Evolutionary conservation across 2,113 vertebrate species (phyloP).

Genomic region (Chloropsis hardwickii): DNA sequence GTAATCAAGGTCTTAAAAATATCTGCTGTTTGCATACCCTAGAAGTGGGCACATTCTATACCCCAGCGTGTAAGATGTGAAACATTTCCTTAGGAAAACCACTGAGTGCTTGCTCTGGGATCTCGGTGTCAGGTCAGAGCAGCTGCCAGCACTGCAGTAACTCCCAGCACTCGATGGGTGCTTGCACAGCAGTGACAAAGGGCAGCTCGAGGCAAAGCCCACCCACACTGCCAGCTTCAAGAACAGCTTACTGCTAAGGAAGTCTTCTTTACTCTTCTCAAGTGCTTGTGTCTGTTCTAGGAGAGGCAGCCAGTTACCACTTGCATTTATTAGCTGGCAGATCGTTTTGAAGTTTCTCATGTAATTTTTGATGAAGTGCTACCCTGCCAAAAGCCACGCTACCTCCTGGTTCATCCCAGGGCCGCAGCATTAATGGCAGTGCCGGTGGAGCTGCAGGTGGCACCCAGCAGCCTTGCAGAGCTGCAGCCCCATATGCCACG

Average conservation of each 20-base stretch:
- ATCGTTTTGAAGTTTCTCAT: background rate
- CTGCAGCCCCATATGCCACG: background rate
- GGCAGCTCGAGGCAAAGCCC: background rate
- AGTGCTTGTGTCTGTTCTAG: background rate
- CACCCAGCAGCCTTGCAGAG: background rate
- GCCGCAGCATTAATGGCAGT: background rate
- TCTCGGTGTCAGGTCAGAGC: background rate
- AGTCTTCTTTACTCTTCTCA: background rate
- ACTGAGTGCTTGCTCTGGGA: background rate
- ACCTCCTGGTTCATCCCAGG: background rate
- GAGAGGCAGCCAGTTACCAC: background rate
- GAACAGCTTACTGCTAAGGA: background rate
- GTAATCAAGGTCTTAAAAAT: background rate
- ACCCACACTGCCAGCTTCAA: background rate
- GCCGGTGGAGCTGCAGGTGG: rapidly evolving
- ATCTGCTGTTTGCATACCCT: background rate
- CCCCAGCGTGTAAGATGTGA: background rate
- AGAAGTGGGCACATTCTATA: background rate
- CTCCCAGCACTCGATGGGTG: rapidly evolving
- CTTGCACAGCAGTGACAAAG: background rate
- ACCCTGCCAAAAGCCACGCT: background rate
- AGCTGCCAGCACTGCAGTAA: background rate
- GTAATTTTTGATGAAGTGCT: background rate
- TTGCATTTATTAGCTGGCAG: background rate
- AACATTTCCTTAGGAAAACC: background rate